These are phyloP conservation scores for Myiagra hebetior DNA, from an alignment of 2,113 vertebrate species.

Conservation along the genomic window DNA sequence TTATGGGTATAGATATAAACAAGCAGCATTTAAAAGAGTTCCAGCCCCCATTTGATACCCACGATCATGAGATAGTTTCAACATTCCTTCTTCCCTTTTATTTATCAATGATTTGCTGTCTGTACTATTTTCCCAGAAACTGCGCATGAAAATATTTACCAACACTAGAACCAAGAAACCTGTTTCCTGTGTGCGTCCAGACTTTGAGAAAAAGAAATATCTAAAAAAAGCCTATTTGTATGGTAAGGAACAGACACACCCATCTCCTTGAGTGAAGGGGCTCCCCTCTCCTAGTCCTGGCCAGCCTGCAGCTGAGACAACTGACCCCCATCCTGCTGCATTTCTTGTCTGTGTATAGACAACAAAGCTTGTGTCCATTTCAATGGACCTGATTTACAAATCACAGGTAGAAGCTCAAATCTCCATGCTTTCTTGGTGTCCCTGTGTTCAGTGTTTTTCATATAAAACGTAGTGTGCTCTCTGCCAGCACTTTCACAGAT, in stretches of 20 bases:
- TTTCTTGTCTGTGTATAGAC: background rate
- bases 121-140: background rate
- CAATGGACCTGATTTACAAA: background rate
- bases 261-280: background rate
- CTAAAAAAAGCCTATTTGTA: fast-evolving
- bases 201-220: background rate
- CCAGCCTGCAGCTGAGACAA: background rate
- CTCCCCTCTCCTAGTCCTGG: background rate
- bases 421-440: background rate
- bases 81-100: background rate
- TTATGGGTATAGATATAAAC: background rate
- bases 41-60: background rate
- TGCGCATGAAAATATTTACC: slow-evolving; percentile 63
- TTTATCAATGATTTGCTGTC: background rate
- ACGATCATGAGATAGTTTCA: background rate
- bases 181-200: background rate
- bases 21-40: background rate
- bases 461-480: background rate
- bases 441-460: background rate
- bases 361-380: background rate
- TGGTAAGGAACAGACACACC: background rate
- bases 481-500: background rate
- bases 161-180: slow-evolving; percentile 65
- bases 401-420: background rate
- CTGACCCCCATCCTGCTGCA: background rate